Conservation (phyloP, 1,140 invertebrate genomes). For the Sinonovacula constricta region DNA sequence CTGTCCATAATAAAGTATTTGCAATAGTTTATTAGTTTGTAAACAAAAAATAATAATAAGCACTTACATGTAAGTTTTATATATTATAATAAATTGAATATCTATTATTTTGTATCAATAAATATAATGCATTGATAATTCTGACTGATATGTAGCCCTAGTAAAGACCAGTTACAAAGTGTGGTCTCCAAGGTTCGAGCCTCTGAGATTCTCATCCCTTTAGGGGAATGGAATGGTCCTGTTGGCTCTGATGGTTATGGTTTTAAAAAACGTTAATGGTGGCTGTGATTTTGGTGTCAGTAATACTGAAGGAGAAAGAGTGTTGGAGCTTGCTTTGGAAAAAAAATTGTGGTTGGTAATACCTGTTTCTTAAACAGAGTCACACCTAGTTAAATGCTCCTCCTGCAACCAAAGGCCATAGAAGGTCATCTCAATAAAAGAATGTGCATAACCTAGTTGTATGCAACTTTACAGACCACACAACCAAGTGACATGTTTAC, state of each 20-base stretch:
- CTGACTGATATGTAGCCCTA: too few species aligned
- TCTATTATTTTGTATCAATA: too few species aligned
- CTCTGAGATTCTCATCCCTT: constrained; percentile 14
- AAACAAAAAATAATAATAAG: too few species aligned
- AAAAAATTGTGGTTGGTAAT: constrained; percentile 22
- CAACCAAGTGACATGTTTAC: constrained; percentile 9
- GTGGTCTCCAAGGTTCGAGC: constrained; percentile 18
- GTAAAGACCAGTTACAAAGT: not conserved
- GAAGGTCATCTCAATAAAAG: constrained; percentile 20
- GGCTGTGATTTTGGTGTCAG: constrained; percentile 1
- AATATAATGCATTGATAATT: too few species aligned
- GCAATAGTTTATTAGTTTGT: too few species aligned
- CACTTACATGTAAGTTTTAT: too few species aligned
- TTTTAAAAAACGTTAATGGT: constrained; percentile 11
- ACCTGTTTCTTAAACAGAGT: constrained; percentile 10
- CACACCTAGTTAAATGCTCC: constrained; percentile 9
- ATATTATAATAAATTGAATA: too few species aligned
- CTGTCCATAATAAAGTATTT: too few species aligned
- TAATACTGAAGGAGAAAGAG: constrained; percentile 12
- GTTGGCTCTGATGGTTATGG: not conserved
- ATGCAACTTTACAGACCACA: constrained; percentile 7
- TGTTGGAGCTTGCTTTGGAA: constrained; percentile 20
- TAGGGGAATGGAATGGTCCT: constrained; percentile 23
- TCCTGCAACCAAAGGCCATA: constrained; percentile 4
- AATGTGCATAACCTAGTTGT: constrained; percentile 22